phyloP scores from a whole-genome alignment of 2,797 vertebrate genomes.

The Novumbra hubbsi region DNA sequence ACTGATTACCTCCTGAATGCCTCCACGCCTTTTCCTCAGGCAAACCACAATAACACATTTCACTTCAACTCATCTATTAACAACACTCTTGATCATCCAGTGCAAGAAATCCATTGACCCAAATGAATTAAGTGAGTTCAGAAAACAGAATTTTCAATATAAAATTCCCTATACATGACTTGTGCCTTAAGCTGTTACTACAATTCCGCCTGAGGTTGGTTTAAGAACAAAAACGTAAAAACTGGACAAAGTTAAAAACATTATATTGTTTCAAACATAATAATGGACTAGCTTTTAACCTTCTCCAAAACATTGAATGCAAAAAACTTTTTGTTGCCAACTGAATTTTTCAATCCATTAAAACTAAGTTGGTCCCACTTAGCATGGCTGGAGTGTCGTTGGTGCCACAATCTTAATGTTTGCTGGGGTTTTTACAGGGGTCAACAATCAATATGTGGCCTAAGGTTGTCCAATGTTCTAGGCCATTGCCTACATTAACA shows the following conservation, averaged over 20 bases:
- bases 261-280: too few relatives aligned
- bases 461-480: too few relatives aligned
- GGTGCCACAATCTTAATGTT: not conserved
- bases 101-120: not conserved
- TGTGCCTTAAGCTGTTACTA: not conserved
- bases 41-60: not conserved
- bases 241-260: too few relatives aligned
- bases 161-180: not conserved
- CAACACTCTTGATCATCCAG: not conserved
- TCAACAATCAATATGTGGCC: not conserved
- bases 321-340: too few relatives aligned
- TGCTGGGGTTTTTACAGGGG: not conserved
- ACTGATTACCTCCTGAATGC: not conserved
- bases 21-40: not conserved
- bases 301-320: too few relatives aligned
- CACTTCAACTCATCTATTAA: not conserved
- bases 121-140: not conserved
- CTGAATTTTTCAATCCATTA: too few relatives aligned
- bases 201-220: too few relatives aligned
- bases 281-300: too few relatives aligned
- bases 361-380: not conserved
- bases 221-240: too few relatives aligned
- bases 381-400: not conserved
- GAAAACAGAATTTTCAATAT: too few relatives aligned
- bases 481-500: too few relatives aligned